phyloP scores from a whole-genome alignment of 2,797 vertebrate species.

The Gallinago solitaria region DNA sequence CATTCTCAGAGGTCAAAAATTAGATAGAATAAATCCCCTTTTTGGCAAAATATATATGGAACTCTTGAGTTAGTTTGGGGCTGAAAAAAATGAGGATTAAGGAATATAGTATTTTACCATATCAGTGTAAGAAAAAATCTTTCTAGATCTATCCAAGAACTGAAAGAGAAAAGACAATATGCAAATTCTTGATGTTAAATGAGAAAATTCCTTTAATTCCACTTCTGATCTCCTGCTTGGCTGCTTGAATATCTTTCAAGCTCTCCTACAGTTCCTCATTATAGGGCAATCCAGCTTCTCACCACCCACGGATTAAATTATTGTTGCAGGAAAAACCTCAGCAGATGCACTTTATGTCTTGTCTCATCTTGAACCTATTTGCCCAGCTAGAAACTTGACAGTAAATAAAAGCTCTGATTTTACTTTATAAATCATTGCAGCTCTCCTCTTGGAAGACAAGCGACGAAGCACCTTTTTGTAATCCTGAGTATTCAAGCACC shows the following conservation, averaged over 20 bases:
- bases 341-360: background rate
- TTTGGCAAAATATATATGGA: background rate
- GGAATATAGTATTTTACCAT: background rate
- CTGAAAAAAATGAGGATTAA: background rate
- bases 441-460: background rate
- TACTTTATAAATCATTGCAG: background rate
- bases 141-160: background rate
- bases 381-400: background rate
- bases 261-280: background rate
- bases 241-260: background rate
- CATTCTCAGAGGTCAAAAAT: background rate
- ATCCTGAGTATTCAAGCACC: background rate
- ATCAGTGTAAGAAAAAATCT: background rate
- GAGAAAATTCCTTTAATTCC: background rate
- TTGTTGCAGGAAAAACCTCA: background rate
- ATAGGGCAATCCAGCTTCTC: background rate
- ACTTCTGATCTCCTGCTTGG: background rate
- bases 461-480: background rate
- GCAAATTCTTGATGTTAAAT: background rate
- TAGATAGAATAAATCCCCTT: background rate
- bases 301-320: background rate
- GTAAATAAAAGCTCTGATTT: background rate
- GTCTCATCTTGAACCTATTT: background rate
- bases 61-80: background rate
- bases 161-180: background rate